A percentile compares a stretch with the other conserved stretches of the same genome.
Evolutionary conservation across 2,797 vertebrate species (phyloP).

Genomic region (Lagorchestes hirsutus): DNA sequence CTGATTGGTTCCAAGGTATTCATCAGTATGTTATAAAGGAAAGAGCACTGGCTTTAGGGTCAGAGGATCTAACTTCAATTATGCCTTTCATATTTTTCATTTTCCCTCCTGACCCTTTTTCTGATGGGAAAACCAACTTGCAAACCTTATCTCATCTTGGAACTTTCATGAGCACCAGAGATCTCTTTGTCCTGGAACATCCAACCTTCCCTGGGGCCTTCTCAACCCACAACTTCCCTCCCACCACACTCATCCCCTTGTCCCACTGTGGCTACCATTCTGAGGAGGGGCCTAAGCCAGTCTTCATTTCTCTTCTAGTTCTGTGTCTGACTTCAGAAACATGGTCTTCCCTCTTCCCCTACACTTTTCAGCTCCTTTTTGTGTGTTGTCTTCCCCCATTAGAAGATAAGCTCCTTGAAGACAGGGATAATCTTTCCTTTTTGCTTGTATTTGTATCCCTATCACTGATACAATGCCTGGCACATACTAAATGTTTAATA

Average conservation of each 20-base stretch:
- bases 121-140: background rate
- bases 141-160: background rate
- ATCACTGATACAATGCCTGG: background rate
- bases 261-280: background rate
- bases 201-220: background rate
- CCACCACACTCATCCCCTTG: background rate
- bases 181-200: background rate
- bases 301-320: background rate
- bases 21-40: background rate
- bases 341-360: background rate
- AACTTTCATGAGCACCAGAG: background rate
- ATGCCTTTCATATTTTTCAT: background rate
- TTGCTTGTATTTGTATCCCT: background rate
- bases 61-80: background rate
- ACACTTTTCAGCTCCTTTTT: background rate
- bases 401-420: background rate
- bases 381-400: background rate
- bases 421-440: background rate
- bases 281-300: background rate
- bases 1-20: background rate
- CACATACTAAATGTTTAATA: background rate
- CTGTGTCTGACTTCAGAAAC: background rate
- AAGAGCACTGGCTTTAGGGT: background rate
- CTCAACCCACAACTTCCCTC: background rate
- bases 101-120: background rate